Percentiles rank a stretch among this genome's conserved stretches.
These are phyloP conservation scores for Dipodomys stephensi DNA, from an alignment of 2,113 vertebrate genomes.

Conservation along the genomic window DNA sequence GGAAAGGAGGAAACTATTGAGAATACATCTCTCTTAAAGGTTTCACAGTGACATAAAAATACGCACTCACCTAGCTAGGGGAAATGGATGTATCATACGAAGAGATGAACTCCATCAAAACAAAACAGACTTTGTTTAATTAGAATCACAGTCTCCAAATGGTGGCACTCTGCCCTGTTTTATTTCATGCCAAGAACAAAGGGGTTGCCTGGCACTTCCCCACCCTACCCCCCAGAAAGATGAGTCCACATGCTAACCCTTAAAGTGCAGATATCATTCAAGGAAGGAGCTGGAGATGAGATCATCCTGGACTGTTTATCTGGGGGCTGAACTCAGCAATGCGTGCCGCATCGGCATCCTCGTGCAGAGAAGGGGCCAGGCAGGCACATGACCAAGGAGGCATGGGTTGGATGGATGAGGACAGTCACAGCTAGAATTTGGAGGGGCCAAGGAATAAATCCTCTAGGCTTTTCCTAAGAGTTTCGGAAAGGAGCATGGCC, in stretches of 20 bases:
- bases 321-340: not conserved
- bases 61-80: not conserved
- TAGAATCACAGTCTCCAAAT: slow-evolving; percentile 35
- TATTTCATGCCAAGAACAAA: slow-evolving; percentile 35
- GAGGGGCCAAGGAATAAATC: not conserved
- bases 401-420: not conserved
- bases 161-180: slow-evolving; percentile 38
- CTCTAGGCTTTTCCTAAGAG: not conserved
- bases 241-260: too few species aligned
- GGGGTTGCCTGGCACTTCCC: not conserved
- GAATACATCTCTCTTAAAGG: slow-evolving; percentile 26
- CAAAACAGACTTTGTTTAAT: not conserved
- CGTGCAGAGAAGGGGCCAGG: not conserved
- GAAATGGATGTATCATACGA: not conserved
- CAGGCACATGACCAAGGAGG: not conserved
- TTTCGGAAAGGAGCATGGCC: not conserved
- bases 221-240: not conserved
- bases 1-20: not conserved
- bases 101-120: not conserved
- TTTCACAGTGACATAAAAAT: not conserved
- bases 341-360: not conserved
- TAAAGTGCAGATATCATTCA: not conserved
- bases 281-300: not conserved
- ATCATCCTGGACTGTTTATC: not conserved
- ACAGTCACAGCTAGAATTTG: not conserved